Percentiles rank a stretch among this genome's conserved stretches.
Evolutionary conservation across 2,113 vertebrate genomes (phyloP).

Genomic region (Sarotherodon lohbergeri): DNA sequence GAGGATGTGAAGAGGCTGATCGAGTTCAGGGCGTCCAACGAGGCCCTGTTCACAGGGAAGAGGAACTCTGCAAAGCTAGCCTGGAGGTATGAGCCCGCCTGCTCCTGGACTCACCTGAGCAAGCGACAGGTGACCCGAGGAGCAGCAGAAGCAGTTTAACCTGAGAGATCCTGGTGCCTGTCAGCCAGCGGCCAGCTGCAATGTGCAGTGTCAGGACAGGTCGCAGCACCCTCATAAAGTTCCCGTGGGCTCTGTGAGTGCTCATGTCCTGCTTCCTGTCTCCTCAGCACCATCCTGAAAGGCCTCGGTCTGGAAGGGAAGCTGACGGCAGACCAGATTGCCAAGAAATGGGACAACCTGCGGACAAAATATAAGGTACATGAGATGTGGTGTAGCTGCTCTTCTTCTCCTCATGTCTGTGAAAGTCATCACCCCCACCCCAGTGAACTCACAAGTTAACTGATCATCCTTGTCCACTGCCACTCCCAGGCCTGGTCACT

Average conservation of each 20-base stretch:
- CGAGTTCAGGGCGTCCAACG: constrained; percentile 69
- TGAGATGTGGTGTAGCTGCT: background rate
- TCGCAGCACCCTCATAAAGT: background rate
- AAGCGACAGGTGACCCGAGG: background rate
- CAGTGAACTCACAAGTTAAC: background rate
- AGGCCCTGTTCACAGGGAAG: constrained; percentile 73
- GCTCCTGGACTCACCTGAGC: background rate
- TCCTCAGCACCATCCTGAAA: constrained; percentile 67
- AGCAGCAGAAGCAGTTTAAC: background rate
- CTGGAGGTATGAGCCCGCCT: constrained; percentile 49
- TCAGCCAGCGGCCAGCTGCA: background rate
- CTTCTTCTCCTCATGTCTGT: background rate
- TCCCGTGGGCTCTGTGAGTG: background rate
- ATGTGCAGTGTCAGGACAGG: background rate
- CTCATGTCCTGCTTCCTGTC: background rate
- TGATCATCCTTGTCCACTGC: background rate
- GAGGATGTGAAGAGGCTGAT: constrained; percentile 74
- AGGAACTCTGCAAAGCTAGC: constrained; percentile 75
- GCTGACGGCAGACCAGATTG: constrained; percentile 70
- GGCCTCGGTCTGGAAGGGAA: constrained; percentile 73
- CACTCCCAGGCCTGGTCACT: background rate
- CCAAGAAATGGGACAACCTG: constrained; percentile 78
- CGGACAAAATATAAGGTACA: constrained; percentile 73
- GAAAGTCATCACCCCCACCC: background rate
- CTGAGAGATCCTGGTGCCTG: background rate